Evolutionary conservation across 2,113 vertebrate species (phyloP), one percentile per base, ranked within the genome.

Genomic region (Pterocles orientalis): DNA sequence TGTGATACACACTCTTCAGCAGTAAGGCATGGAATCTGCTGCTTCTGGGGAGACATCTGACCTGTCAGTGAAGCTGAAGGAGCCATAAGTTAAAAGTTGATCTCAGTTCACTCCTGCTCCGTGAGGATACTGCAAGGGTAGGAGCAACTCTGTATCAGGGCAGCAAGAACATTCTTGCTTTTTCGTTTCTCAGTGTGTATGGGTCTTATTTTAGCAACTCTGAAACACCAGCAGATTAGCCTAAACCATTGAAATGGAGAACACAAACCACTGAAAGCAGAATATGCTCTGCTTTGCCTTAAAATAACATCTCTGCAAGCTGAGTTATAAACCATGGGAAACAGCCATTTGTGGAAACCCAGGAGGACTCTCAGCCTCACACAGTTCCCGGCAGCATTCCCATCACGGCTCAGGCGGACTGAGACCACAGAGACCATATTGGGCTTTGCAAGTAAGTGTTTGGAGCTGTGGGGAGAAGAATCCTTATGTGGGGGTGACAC

Each of bases 391-490:
- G 41, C 33, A 71, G 33, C 2, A 0, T 50, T 94, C 71, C 85
- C 47, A 47, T 7, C 0, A 0, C 0, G 3, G 26, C 43, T 56
- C 8, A 1, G 26, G 17, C 1, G 2, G 21, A 8, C 51, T 81
- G 31, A 2, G 20, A 41, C 41, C 41, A 41, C 21, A 80, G 80
- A 62, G 69, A 58, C 29, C 0, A 0, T 16, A 19, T 9, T 43
- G 23, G 45, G 13, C 34, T 72, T 41, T 83, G 23, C 18, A 80
- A 66, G 26, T 10, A 80, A 66, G 26, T 10, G 6, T 34, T 76
- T 34, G 34, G 18, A 70, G 24, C 19, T 57, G 34, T 3, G 2
- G 19, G 13, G 14, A 62, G 64, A 92, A 65, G 14, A 8, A 89
- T 9, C 5, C 18, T 18, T 29, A 0, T 18, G 13, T 11, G 9